phyloP scores from a whole-genome alignment of 2,888 invertebrate genomes.

The Nowickia ferox region DNA sequence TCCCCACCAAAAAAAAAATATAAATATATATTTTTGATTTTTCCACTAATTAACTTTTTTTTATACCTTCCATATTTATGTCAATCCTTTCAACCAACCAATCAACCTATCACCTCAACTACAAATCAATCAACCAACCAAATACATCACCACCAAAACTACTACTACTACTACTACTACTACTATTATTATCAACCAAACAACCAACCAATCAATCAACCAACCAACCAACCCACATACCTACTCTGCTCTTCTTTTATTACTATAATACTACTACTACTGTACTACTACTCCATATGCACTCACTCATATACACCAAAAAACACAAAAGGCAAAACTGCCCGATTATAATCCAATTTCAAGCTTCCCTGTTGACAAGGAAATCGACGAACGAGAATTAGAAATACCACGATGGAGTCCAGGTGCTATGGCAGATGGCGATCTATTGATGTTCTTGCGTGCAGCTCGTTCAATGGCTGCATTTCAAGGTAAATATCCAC shows the following conservation, averaged over 20 bases:
- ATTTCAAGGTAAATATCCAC: slow-evolving; percentile 87
- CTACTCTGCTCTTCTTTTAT: slow-evolving; percentile 53
- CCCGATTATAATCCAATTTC: slow-evolving; percentile 84
- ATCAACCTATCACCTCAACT: slow-evolving; percentile 62
- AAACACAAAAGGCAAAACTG: slow-evolving; percentile 82
- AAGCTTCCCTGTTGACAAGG: slow-evolving; percentile 84
- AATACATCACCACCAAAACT: slow-evolving; percentile 53
- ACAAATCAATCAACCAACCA: slow-evolving; percentile 56
- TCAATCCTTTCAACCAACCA: slow-evolving; percentile 63
- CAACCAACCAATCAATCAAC: slow-evolving; percentile 47
- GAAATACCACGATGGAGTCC: slow-evolving; percentile 98
- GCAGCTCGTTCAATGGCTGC: slow-evolving; percentile 99
- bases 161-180: slow-evolving; percentile 40
- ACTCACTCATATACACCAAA: slow-evolving; percentile 64
- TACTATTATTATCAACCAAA: slow-evolving; percentile 36
- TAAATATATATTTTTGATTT: slow-evolving; percentile 40
- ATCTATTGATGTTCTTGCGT: slow-evolving; percentile 98
- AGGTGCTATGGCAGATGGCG: slow-evolving; percentile 95
- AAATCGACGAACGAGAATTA: slow-evolving; percentile 84
- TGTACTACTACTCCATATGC: slow-evolving; percentile 68
- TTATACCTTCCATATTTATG: slow-evolving; percentile 63
- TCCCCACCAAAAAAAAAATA: slow-evolving; percentile 24
- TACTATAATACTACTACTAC: slow-evolving; percentile 54
- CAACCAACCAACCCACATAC: slow-evolving; percentile 56
- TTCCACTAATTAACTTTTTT: slow-evolving; percentile 66